Conservation (phyloP, 2,113 vertebrate genomes). For the Nibea coibor region DNA sequence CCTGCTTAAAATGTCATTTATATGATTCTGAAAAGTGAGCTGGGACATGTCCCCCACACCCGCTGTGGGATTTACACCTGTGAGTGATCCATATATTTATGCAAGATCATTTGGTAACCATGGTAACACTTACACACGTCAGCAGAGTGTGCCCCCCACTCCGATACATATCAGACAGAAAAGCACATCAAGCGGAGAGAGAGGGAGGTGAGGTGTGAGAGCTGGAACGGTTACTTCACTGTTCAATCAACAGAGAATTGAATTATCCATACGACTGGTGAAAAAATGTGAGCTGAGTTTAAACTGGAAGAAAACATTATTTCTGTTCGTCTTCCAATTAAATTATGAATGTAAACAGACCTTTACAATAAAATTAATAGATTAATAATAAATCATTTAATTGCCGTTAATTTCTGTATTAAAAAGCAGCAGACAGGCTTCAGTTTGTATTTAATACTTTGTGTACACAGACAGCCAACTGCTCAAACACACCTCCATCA, state of each 20-base stretch:
- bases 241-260: no score
- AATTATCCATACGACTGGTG: not conserved
- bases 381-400: no score
- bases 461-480: not conserved
- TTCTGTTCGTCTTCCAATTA: not conserved
- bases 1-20: not conserved
- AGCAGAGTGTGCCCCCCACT: not conserved
- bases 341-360: no score
- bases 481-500: not conserved
- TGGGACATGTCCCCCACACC: no score
- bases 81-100: constrained; percentile 10
- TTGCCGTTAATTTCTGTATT: not conserved
- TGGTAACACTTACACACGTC: constrained; percentile 4
- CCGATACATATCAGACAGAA: not conserved
- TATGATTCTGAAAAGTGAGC: not conserved
- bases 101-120: constrained; percentile 17
- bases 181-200: not conserved
- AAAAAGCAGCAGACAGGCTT: not conserved
- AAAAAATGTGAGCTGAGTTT: not conserved
- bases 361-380: no score
- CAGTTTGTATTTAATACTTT: not conserved
- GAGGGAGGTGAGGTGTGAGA: not conserved
- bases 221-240: not conserved
- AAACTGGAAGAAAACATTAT: no score
- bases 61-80: constrained; percentile 6